Base-by-base conservation (phyloP, 2,113 vertebrate species). In the Struthio camelus region DNA sequence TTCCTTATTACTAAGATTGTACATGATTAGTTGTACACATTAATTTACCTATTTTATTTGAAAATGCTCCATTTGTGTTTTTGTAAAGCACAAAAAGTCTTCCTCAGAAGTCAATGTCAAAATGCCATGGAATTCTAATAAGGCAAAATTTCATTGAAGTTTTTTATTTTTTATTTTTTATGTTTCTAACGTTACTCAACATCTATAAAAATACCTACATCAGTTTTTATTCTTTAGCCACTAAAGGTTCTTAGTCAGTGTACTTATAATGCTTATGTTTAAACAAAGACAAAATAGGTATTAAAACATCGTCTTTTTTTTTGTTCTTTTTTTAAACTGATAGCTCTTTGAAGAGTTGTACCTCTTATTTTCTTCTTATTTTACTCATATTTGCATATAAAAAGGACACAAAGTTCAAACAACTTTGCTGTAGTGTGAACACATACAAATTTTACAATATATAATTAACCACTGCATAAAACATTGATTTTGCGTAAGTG, bases 381-480 rank as follows among this genome's bases (percentile, higher is more conserved):
- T 92, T 67, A 13, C 9, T 85, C 56, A 44, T 46, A 34, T 42
- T 85, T 92, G 24, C 27, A 14, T 72, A 80, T 46, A 85, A 87
- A 92, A 36, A 40, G 2, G 18, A 56, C 34, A 46, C 10, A 71
- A 82, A 50, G 3, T 92, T 72, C 34, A 79, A 70, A 70, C 28
- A 77, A 78, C 46, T 59, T 25, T 19, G 30, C 22, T 83, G 5
- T 42, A 50, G 25, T 51, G 50, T 78, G 87, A 97, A 58, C 3
- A 27, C 30, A 27, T 6, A 51, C 5, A 34, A 38, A 66, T 89
- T 94, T 93, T 80, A n/a, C 10, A 51, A 82, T 73, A 46, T 80
- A 66, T 89, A 92, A 87, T 89, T 87, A 89, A 85, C 10, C 7
- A 89, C 64, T 56, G 10, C 17, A 95, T 95, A 73, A 93, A 97